Conservation (phyloP, 2,888 invertebrate genomes). For the Drosophila aldrichi region DNA sequence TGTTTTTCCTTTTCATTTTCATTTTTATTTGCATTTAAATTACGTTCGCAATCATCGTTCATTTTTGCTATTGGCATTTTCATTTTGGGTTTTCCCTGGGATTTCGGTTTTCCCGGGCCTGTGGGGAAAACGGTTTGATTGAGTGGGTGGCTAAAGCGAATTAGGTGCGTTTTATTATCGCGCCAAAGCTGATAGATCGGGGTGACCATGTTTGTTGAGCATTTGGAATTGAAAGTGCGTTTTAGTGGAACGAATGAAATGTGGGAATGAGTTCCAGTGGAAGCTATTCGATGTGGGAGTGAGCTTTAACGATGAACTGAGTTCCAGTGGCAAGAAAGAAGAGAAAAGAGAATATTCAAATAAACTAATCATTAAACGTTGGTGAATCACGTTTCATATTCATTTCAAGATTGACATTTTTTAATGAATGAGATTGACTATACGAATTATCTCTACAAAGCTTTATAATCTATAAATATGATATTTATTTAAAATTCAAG, state of each 20-base stretch:
- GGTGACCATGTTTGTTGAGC: background rate
- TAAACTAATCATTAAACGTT: background rate
- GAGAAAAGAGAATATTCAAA: background rate
- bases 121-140: constrained; percentile 29
- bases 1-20: constrained; percentile 66
- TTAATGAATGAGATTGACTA: constrained; percentile 8
- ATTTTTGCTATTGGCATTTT: constrained; percentile 38
- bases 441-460: background rate
- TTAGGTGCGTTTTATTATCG: constrained; percentile 8
- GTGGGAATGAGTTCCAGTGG: background rate
- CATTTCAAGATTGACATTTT: background rate
- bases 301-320: too few species aligned
- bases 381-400: background rate
- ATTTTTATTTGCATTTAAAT: constrained; percentile 81
- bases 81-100: constrained; percentile 35
- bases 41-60: constrained; percentile 61
- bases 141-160: constrained; percentile 21
- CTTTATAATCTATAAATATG: background rate
- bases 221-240: background rate
- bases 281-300: background rate
- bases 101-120: constrained; percentile 35
- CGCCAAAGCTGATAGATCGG: background rate
- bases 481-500: background rate
- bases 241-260: background rate
- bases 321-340: background rate